Percentiles rank a stretch among this genome's conserved stretches.
phyloP scores from a whole-genome alignment of 2,113 vertebrate species.

The Tringa solitaria region DNA sequence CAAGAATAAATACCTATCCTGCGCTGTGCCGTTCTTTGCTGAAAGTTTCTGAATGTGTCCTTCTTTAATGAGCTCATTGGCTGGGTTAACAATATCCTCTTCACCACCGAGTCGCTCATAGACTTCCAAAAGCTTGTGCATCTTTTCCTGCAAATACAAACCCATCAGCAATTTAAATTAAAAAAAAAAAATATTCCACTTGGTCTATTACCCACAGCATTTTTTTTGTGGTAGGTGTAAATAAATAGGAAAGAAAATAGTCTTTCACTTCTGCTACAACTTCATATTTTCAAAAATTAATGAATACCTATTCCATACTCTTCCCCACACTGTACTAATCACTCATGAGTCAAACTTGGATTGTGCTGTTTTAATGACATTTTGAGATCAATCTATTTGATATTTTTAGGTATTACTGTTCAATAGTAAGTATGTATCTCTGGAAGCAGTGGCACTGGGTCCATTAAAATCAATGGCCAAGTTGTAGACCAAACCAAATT shows the following conservation, averaged over 20 bases:
- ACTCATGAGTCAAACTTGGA: not conserved
- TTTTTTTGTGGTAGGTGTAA: not conserved
- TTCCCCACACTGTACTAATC: not conserved
- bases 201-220: not conserved
- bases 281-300: not conserved
- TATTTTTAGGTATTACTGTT: not conserved
- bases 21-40: constrained; percentile 91
- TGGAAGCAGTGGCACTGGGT: not conserved
- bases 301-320: not conserved
- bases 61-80: constrained; percentile 97
- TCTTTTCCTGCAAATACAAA: constrained; percentile 86
- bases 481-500: not conserved
- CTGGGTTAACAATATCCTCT: constrained; percentile 96
- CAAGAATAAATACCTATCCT: constrained; percentile 95
- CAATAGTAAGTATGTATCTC: not conserved
- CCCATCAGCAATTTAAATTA: not conserved
- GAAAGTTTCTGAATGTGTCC: constrained; percentile 96
- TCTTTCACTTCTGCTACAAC: not conserved
- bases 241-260: not conserved
- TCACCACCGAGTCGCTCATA: constrained; percentile 93
- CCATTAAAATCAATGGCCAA: not conserved
- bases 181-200: not conserved
- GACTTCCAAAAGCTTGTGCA: constrained; percentile 95
- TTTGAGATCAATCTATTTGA: not conserved
- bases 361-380: not conserved